Evolutionary conservation across 2,888 invertebrate species (phyloP), one percentile per base, ranked within the genome.

Genomic region (Malthinus seriepunctatus): DNA sequence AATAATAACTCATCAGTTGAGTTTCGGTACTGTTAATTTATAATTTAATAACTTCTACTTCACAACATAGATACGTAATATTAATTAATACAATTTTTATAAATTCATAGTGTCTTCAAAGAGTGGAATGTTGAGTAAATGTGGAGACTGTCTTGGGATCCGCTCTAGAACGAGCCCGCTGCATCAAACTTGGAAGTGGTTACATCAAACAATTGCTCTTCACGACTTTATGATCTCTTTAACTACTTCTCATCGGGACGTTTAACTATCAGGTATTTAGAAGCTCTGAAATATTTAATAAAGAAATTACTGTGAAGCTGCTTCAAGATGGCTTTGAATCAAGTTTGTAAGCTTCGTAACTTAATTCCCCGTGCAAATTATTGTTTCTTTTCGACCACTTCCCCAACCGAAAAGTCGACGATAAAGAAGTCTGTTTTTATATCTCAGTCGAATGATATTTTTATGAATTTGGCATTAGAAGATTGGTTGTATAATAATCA

Each of bases 151-250:
- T 87, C 84, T 93, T 85, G 91, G 90, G 84, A 89, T 93, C 83
- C 89, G 93, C 82, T 88, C 86, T 86, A 91, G 93, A 83, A 88
- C 90, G 81, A 90, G 89, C 82, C 86, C 87, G 82, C 88, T 93
- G 81, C 92, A 93, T 82, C 93, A 93, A 82, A 94, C 93, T 78
- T 93, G 91, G 90, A 93, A 93, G 93, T 94, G 93, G 93, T 83
- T 94, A 79, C 93, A 94, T 79, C 93, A 93, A 80, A 94, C 93
- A 67, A 89, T 91, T 74, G 89, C 88, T 72, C 85, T 93, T 62
- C 93, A 94, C 85, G 91, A 93, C 74, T 92, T 92, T 76, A 84
- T 94, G 73, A 90, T 93, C 80, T 87, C 90, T 71, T 85, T 91
- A 72, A 89, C 88, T 65, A 83, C 90, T 69, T 88, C 88, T 73